Base-by-base conservation (phyloP, 2,113 vertebrate species). In the Hepsetus odoe region DNA sequence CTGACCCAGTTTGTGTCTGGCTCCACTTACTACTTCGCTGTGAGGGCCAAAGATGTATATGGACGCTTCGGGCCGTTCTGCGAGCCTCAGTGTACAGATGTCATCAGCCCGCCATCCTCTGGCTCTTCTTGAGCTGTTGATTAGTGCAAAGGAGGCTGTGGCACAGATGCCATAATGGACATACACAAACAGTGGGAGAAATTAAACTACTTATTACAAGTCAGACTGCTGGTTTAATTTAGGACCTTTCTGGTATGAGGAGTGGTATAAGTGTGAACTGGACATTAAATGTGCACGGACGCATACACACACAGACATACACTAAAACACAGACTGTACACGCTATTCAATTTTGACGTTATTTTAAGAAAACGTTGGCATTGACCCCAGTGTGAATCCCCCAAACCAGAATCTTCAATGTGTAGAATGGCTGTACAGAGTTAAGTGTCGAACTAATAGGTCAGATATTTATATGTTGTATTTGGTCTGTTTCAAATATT, bases 1-100 rank as follows among this genome's bases (percentile, higher is more conserved):
- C 95, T 99, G 55, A 98, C 98, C 0, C 98, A 99, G 91, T 99
- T 99, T 70, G 96, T 98, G 74, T 96, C 96, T 24, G 97, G 98
- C 69, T 98, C 97, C 89, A 99, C 96, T 40, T 99, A 99, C 82
- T 96, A 99, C 88, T 99, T 99, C 76, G 97, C 98, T 0, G 98
- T 99, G 44, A 91, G 96, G 83, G 96, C 96, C 84, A 98, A 96
- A 88, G 98, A 99, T 85, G 89, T 98, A 75, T 96, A 95, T n/a
- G 96, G 97, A 66, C 96, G 98, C 59, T 99, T 96, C 80, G 97
- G 97, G 86, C 90, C 94, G 26, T 99, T 99, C 91, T 99, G 98
- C 85, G 97, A 98, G 85, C 97, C 98, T 22, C 98, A 99, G 91
- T 99, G 97, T 87, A 98, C 98, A 72, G 97, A 98, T 80, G 96